Conservation (phyloP, 2,797 vertebrate genomes). For the Cossypha caffra region DNA sequence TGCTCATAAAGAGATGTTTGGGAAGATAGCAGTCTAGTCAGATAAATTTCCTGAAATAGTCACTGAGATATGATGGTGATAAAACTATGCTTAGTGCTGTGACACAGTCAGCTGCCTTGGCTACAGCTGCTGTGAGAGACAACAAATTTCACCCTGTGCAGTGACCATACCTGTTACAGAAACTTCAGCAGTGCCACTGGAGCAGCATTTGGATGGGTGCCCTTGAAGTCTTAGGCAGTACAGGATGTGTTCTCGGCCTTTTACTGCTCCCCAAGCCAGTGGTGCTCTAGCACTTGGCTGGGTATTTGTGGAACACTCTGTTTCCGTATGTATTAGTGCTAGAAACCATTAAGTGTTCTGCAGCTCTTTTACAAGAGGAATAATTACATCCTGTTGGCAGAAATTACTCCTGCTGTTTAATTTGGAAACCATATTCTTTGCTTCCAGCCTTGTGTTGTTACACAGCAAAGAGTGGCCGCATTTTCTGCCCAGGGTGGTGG, state of each 20-base stretch:
- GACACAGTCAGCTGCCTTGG: neutral
- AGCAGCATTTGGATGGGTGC: neutral
- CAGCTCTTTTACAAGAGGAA: constrained; percentile 36
- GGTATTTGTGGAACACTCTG: neutral
- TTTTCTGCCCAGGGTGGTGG: neutral
- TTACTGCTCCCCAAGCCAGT: neutral
- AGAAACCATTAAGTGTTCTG: constrained; percentile 39
- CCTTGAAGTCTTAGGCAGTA: neutral
- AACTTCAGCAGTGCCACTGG: neutral
- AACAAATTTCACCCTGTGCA: neutral
- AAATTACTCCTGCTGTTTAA: constrained; percentile 33
- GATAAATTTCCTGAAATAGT: neutral
- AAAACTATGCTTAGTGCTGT: neutral
- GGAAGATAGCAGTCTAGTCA: neutral
- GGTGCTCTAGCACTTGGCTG: constrained; percentile 4
- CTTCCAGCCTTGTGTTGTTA: neutral
- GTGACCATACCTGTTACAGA: neutral
- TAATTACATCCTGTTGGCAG: constrained; percentile 50
- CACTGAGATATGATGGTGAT: neutral
- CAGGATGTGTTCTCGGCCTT: neutral
- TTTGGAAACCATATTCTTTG: constrained; percentile 47
- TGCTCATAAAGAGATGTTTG: neutral
- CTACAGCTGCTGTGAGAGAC: neutral
- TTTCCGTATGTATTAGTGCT: constrained; percentile 49
- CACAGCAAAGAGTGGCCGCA: neutral